A percentile compares a stretch with the other conserved stretches of the same genome.
Evolutionary conservation across 2,888 invertebrate genomes (phyloP).

Genomic region (Chrysolina haemoptera): DNA sequence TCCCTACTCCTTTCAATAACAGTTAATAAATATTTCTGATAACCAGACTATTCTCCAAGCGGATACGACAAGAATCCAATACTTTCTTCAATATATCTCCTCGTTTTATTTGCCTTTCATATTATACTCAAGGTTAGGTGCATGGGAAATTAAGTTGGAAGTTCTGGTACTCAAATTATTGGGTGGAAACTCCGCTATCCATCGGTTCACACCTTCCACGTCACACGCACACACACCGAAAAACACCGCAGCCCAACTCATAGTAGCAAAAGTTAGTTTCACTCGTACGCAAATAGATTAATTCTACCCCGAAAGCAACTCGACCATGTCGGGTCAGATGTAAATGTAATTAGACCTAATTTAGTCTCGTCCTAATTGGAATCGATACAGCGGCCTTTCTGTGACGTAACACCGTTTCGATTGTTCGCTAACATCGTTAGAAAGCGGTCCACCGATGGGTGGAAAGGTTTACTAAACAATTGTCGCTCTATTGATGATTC

Average conservation of each 20-base stretch:
- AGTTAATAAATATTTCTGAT: too few species aligned
- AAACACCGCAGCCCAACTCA: constrained; percentile 2
- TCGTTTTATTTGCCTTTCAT: too few species aligned
- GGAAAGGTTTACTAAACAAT: not conserved
- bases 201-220: not conserved
- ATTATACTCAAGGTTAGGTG: too few species aligned
- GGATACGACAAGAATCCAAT: too few species aligned
- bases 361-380: constrained; percentile 47
- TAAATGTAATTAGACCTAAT: constrained; percentile 49
- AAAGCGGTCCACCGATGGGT: not conserved
- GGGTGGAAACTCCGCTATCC: not conserved
- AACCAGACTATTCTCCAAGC: too few species aligned
- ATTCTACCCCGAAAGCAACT: constrained; percentile 21
- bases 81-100: too few species aligned
- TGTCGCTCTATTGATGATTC: not conserved
- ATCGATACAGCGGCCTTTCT: constrained; percentile 41
- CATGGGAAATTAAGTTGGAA: too few species aligned
- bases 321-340: constrained; percentile 33
- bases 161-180: too few species aligned
- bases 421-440: not conserved
- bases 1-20: too few species aligned
- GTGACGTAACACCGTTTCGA: constrained; percentile 14
- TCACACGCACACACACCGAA: not conserved
- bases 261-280: not conserved
- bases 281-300: constrained; percentile 8